phyloP scores from a whole-genome alignment of 2,888 invertebrate genomes.

The Noctua janthe region DNA sequence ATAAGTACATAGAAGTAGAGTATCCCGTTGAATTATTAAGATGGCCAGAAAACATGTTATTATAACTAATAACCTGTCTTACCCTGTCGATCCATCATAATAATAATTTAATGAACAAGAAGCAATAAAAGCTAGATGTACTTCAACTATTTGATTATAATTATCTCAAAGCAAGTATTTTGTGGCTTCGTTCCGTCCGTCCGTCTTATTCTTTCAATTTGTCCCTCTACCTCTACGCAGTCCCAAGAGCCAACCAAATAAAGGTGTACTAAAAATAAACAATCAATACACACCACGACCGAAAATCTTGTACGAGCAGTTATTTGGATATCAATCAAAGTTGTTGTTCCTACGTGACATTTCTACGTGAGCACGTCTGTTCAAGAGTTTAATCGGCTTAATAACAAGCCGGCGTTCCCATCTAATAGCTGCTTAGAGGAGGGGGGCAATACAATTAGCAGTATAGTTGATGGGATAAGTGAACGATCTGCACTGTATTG shows the following conservation, averaged over 20 bases:
- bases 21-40: background rate
- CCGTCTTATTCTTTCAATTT: conserved; percentile 7
- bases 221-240: conserved; percentile 4
- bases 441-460: conserved; percentile 72
- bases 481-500: conserved; percentile 44
- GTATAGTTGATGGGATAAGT: conserved; percentile 57
- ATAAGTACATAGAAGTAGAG: background rate
- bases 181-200: background rate
- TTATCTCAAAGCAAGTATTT: background rate
- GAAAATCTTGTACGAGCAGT: conserved; percentile 49
- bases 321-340: conserved; percentile 59
- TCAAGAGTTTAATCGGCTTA: conserved; percentile 70
- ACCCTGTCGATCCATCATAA: background rate
- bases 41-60: background rate
- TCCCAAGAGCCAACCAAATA: conserved; percentile 34
- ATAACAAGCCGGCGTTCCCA: conserved; percentile 68
- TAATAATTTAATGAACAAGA: background rate
- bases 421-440: conserved; percentile 65
- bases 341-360: conserved; percentile 52
- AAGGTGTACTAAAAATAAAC: conserved; percentile 56
- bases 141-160: conserved; percentile 8
- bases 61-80: background rate
- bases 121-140: background rate
- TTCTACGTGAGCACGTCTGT: conserved; percentile 63
- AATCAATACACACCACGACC: conserved; percentile 49